Evolutionary conservation across 2,797 vertebrate species (phyloP), one percentile per base, ranked within the genome.

Genomic region (Lateolabrax maculatus): DNA sequence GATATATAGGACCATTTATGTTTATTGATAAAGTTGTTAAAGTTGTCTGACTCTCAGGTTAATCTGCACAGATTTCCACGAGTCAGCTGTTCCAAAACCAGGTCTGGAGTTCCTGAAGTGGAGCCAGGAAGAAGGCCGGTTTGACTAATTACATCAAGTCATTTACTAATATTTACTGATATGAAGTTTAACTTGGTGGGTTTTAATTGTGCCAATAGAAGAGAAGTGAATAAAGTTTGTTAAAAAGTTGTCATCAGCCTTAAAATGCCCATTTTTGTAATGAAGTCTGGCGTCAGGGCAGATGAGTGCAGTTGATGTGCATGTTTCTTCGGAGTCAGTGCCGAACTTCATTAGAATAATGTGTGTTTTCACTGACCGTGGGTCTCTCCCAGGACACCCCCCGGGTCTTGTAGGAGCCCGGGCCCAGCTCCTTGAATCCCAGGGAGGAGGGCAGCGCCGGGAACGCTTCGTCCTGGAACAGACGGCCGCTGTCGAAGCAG

Each of bases 361-460:
- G 5, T 6, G 3, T 0, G 21, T 25, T 23, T 57, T 9, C 4
- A 71, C 80, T 49, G 6, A 89, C 96, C 69, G 83, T 90, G 0
- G 97, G 96, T 39, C 96, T 93, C 75, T 85, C 82, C 96, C 97
- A 98, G 58, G 48, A 46, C 51, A 97, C 92, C 0, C 95, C 94
- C 0, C 93, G 91, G 0, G 90, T 87, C n/a, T 94, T 93, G 91
- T 84, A 89, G 65, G 96, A 96, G 34, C 74, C 44, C 0, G 95
- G 95, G 1, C 95, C 96, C 79, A 97, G 93, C 7, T 97, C 95
- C 11, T 96, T 96, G 89, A 96, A 97, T 57, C 97, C 96, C 3
- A 97, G 92, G 3, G 95, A 94, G 4, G 90, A 51, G 0, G 88
- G 49, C 29, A 65, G 75, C 0, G 96, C 93, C 7, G 95, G 95